phyloP scores from a whole-genome alignment of 2,888 invertebrate genomes.

The Hypomecis atomaria region DNA sequence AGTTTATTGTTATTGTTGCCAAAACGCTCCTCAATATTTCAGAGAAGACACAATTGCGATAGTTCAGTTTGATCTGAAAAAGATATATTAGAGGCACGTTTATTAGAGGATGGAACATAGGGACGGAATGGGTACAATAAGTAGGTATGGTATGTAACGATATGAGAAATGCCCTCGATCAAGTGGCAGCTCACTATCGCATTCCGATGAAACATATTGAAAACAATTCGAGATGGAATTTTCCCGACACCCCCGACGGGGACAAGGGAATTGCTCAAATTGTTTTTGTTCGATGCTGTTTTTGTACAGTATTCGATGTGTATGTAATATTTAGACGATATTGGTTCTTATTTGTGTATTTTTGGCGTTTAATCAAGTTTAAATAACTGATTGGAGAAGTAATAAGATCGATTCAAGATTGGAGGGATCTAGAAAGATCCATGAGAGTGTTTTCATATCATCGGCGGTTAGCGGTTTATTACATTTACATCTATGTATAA shows the following conservation, averaged over 20 bases:
- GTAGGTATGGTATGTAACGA: conserved; percentile 36
- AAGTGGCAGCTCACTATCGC: conserved; percentile 55
- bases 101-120: conserved; percentile 16
- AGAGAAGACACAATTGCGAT: conserved; percentile 17
- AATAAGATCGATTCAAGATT: neutral
- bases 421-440: neutral
- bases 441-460: too few relatives aligned
- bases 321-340: conserved; percentile 15
- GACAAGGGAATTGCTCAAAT: conserved; percentile 41
- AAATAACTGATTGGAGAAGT: neutral
- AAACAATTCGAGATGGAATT: conserved; percentile 61
- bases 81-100: conserved; percentile 24
- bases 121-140: conserved; percentile 26
- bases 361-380: neutral
- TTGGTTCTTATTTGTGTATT: conserved; percentile 8
- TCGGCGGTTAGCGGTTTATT: too few relatives aligned
- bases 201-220: conserved; percentile 61
- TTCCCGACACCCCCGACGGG: conserved; percentile 44
- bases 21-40: conserved; percentile 24
- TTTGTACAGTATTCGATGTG: conserved; percentile 22
- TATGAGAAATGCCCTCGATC: conserved; percentile 49
- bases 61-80: conserved; percentile 25
- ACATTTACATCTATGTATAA: too few relatives aligned
- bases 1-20: conserved; percentile 22
- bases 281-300: conserved; percentile 31